Evolutionary conservation across 2,888 invertebrate genomes (phyloP), one percentile per base, ranked within the genome.

Genomic region (Coleophora flavipennella): DNA sequence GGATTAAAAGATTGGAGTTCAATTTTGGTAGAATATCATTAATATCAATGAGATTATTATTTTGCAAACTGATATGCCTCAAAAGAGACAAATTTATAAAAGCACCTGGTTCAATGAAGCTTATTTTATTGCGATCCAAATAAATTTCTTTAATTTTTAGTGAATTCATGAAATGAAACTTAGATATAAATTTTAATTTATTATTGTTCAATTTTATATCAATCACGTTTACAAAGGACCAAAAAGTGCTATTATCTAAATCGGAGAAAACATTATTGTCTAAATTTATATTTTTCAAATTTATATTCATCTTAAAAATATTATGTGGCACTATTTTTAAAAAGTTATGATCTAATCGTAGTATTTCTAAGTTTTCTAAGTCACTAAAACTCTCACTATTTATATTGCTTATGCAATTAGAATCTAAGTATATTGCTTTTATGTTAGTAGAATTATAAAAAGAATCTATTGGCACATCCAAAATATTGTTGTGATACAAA

Each of bases 201-300:
- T 96, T 96, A 71, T 94, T 92, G 68, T 95, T 94, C 45, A 96
- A 76, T 41, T 93, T 88, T 38, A 94, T 87, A 73, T 95, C 95
- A 41, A 91, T 86, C 44, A 96, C 68, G 59, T 90, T 90, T 42
- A 87, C 87, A 51, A 92, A 85, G 62, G 90, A 90, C 45, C 90
- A 87, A 69, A 96, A 93, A 39, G 92, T 92, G 41, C 92, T 91
- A 37, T 92, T 91, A 61, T 93, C 91, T 49, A 94, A 78, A 55
- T 92, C 91, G 38, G 87, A 87, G 53, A 96, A 91, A 72, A 89
- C 89, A 76, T 96, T 96, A 68, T 92, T 92, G 79, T 96, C 96
- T 70, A 96, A 75, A 55, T 93, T 94, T 51, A 96, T 76, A 25
- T 91, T 92, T 12, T 91, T 90, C 43, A 96, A 85, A 63, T 91